Evolutionary conservation across 2,113 vertebrate genomes (phyloP).

Genomic region (Verasper variegatus): DNA sequence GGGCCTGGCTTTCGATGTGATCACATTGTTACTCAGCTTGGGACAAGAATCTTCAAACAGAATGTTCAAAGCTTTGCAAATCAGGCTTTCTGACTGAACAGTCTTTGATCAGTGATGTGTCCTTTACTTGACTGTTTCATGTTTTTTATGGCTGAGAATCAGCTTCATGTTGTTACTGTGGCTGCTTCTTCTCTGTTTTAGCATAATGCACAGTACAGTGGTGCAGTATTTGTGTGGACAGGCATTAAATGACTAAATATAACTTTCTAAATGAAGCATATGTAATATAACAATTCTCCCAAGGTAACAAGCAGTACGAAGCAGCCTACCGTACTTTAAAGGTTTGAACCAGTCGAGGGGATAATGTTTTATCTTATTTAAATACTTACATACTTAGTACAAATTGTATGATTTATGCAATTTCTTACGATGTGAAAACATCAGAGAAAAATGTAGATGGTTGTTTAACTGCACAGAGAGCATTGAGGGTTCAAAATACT

Average conservation of each 20-base stretch:
- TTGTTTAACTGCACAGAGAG: neutral
- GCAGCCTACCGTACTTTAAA: too few species aligned
- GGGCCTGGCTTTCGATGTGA: neutral
- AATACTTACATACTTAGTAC: too few species aligned
- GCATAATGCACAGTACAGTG: neutral
- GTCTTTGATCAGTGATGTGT: neutral
- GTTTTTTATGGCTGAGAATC: neutral
- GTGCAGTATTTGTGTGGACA: too few species aligned
- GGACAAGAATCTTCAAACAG: conserved; percentile 4
- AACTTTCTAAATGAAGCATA: too few species aligned
- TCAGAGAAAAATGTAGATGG: neutral
- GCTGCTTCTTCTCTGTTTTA: neutral
- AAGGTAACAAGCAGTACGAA: too few species aligned
- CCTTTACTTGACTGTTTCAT: neutral
- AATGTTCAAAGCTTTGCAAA: neutral
- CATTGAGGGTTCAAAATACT: neutral
- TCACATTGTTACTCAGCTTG: neutral
- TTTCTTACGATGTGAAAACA: neutral
- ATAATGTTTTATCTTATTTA: too few species aligned
- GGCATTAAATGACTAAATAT: too few species aligned
- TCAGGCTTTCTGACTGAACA: neutral
- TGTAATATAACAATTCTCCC: too few species aligned
- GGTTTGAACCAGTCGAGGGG: too few species aligned
- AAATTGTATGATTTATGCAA: too few species aligned
- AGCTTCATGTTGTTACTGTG: neutral